Conservation (phyloP, 2,113 vertebrate species). For the Marmota monax region DNA sequence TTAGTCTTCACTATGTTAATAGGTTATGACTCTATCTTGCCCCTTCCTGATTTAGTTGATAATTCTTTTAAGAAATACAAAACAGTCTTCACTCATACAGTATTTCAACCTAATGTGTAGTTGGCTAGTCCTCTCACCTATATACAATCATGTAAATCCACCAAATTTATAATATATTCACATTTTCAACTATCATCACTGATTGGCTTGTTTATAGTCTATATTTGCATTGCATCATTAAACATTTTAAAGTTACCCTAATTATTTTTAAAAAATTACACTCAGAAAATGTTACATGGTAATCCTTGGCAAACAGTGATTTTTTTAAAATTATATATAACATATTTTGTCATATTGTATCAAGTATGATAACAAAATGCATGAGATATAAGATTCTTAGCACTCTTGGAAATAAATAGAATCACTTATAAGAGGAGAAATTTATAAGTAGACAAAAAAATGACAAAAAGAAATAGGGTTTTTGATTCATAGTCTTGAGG, state of each 20-base stretch:
- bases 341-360: not conserved
- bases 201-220: not conserved
- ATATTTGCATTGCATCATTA: not conserved
- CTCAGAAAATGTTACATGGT: not conserved
- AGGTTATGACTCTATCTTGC: not conserved
- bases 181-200: not conserved
- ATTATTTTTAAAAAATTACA: not conserved
- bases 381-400: not conserved
- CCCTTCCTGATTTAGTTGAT: not conserved
- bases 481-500: not conserved
- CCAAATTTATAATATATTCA: not conserved
- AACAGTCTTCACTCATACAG: not conserved
- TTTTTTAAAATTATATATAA: not conserved
- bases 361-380: no score
- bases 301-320: not conserved
- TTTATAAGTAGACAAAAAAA: not conserved
- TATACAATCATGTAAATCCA: not conserved
- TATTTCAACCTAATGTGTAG: not conserved
- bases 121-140: not conserved
- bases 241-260: not conserved
- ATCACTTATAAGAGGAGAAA: not conserved
- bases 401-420: not conserved
- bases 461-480: not conserved
- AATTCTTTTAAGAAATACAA: not conserved
- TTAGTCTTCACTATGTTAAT: no score